phyloP scores from a whole-genome alignment of 2,797 vertebrate species.

The Lacerta viridis region DNA sequence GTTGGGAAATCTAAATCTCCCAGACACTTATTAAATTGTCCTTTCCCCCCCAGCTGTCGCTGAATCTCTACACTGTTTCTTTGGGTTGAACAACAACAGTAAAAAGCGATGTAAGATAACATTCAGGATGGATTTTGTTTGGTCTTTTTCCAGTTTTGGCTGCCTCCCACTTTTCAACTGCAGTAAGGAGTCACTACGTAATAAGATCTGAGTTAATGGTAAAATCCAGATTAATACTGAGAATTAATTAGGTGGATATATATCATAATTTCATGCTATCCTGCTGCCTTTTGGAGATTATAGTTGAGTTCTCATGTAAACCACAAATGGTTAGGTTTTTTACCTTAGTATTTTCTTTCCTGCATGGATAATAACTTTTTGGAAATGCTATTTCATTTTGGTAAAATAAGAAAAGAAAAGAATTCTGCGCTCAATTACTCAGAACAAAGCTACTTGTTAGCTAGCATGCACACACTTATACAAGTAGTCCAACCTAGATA shows the following conservation, averaged over 20 bases:
- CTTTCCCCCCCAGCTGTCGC: conserved; percentile 41
- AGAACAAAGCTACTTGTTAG: not conserved
- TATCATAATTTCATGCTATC: conserved; percentile 9
- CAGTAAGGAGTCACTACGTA: not conserved
- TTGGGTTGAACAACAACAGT: not conserved
- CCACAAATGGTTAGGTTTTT: conserved; percentile 16
- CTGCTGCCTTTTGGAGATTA: not conserved
- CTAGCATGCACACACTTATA: conserved; percentile 2
- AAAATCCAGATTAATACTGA: conserved; percentile 30
- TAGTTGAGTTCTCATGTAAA: conserved; percentile 6
- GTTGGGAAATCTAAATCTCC: conserved; percentile 42
- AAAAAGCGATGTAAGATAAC: not conserved
- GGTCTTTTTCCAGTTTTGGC: not conserved
- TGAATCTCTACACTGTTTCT: not conserved
- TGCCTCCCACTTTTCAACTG: conserved; percentile 13
- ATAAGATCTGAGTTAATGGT: conserved; percentile 35
- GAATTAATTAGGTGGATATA: not conserved
- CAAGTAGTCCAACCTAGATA: not conserved
- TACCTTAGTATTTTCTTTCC: conserved; percentile 18
- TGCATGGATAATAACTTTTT: not conserved
- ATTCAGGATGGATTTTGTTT: not conserved
- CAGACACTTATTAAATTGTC: not conserved
- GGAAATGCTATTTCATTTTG: not conserved
- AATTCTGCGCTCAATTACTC: conserved; percentile 35
- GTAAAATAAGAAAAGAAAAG: not conserved